Evolutionary conservation across 2,888 invertebrate genomes (phyloP).

Genomic region (Magallana nippona): DNA sequence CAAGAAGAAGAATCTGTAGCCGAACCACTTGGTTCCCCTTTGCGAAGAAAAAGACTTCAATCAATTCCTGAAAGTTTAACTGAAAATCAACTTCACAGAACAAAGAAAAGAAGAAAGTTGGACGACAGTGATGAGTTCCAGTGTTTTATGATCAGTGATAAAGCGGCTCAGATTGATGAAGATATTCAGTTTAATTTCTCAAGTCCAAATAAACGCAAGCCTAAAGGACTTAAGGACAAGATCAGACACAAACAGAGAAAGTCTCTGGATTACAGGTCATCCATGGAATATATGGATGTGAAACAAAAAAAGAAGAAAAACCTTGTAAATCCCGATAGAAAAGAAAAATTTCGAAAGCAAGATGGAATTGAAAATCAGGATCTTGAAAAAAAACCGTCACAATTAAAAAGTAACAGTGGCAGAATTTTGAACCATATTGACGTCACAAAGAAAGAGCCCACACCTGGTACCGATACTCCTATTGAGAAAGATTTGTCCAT

Average conservation of each 20-base stretch:
- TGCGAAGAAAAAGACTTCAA: neutral
- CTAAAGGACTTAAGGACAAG: neutral
- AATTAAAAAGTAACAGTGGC: no score
- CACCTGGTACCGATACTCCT: no score
- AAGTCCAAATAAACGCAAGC: slow-evolving; percentile 63
- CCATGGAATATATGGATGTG: neutral
- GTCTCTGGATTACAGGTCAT: neutral
- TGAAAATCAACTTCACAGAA: neutral
- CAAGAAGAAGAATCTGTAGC: neutral
- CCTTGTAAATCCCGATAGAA: neutral
- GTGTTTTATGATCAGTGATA: slow-evolving; percentile 16
- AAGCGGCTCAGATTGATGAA: slow-evolving; percentile 57
- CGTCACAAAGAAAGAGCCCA: no score
- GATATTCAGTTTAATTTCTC: slow-evolving; percentile 65
- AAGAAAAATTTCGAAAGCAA: neutral
- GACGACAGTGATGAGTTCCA: neutral
- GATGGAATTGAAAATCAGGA: no score
- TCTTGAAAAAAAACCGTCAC: no score
- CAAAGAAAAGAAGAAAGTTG: slow-evolving; percentile 35
- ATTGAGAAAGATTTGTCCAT: no score
- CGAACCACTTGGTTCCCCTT: neutral
- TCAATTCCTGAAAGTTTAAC: slow-evolving; percentile 8
- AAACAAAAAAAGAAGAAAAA: neutral
- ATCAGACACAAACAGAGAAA: neutral
- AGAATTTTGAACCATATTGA: no score